Evolutionary conservation across 2,888 invertebrate genomes (phyloP).

Genomic region (Cephalotes varians): DNA sequence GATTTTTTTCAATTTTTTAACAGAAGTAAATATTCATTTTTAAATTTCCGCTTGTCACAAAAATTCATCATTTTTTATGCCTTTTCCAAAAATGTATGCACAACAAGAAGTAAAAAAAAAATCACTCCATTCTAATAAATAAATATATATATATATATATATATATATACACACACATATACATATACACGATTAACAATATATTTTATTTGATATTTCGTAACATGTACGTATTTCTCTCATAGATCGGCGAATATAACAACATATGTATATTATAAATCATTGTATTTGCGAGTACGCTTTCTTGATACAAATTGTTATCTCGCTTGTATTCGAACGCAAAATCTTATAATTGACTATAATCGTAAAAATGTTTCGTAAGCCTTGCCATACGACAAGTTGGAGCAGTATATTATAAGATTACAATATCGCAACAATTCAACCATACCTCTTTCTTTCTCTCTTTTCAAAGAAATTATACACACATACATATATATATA

Average conservation of each 20-base stretch:
- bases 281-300: not conserved
- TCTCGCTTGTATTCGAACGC: not conserved
- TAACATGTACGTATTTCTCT: not conserved
- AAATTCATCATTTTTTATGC: too few species aligned
- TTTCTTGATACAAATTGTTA: slow-evolving; percentile 12
- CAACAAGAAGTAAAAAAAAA: not conserved
- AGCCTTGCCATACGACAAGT: not conserved
- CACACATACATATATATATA: too few species aligned
- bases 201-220: slow-evolving; percentile 30
- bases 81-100: not conserved
- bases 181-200: slow-evolving; percentile 9
- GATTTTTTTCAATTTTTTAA: not conserved
- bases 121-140: not conserved
- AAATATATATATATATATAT: too few species aligned
- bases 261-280: slow-evolving; percentile 21
- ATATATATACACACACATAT: too few species aligned
- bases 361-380: slow-evolving; percentile 4
- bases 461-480: not conserved
- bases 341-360: slow-evolving; percentile 35
- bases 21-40: not conserved
- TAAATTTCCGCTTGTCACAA: not conserved
- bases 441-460: not conserved
- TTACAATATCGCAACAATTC: not conserved
- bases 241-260: slow-evolving; percentile 8
- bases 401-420: not conserved